Evolutionary conservation across 2,113 vertebrate genomes (phyloP), one percentile per base, ranked within the genome.

Genomic region (Atherinomorus stipes): DNA sequence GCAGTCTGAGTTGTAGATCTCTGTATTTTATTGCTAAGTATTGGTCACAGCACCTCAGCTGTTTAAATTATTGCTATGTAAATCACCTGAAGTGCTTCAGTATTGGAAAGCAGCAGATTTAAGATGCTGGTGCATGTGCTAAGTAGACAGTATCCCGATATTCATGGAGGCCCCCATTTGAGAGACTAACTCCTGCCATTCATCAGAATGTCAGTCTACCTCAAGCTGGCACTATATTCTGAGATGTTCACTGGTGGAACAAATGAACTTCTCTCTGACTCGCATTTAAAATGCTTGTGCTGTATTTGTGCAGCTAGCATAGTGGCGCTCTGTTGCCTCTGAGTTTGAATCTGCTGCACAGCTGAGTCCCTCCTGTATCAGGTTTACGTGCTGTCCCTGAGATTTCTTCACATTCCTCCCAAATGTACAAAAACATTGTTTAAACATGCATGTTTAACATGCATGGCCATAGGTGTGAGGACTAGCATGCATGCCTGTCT

Each of bases 41-140:
- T 79, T 34, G 64, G 88, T 87, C 85, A 88, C 61, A 47, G 77
- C 76, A 85, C 76, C 87, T 85, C 70, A 68, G 77, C 71, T 75
- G 85, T 91, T 89, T 91, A 93, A 93, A 91, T 90, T 85, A 92
- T 91, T 85, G 91, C 89, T 88, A 91, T 93, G 90, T 91, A 93
- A 93, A 94, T 94, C 91, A 93, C 84, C 85, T 66, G 69, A 85
- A 91, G 84, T 90, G 85, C 89, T 86, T 56, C 53, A 62, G 85
- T 89, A 89, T 90, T 88, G 91, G 88, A 89, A 89, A 87, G 80
- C 78, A 81, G 74, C 90, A 91, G 91, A 93, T 93, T 92, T 93
- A 93, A 88, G 88, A 81, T 91, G 88, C 88, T 74, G 82, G 77
- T 72, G 85, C 81, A 71, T 86, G 88, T 81, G 88, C 80, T 93